Evolutionary conservation across 2,113 vertebrate species (phyloP), one percentile per base, ranked within the genome.

Genomic region (Ciconia boyciana): DNA sequence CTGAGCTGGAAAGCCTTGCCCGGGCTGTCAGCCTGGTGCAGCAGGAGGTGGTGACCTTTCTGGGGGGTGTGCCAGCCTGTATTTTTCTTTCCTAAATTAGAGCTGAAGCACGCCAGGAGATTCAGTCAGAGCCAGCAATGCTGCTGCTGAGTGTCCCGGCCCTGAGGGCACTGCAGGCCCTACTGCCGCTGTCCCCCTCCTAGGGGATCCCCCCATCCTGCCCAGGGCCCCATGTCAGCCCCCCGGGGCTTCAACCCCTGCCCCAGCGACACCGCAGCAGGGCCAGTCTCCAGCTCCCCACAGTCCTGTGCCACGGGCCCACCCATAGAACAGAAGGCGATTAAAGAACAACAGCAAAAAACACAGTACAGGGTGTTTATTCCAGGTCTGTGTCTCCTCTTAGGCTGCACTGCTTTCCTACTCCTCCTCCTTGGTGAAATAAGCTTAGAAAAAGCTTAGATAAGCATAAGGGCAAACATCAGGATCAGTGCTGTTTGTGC

Each of bases 1-100:
- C 69, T 24, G n/a, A 19, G 54, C 74, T 61, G 76, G 57, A 65
- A 72, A 57, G 39, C 46, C 28, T 68, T 5, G 1, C 22, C 48
- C 0, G 1, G 83, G 65, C 74, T 83, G 66, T 32, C 78, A 65
- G 69, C 84, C 74, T 58, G 48, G n/a, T 65, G n/a, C 46, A 3
- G 39, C 14, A 20, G 65, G 29, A 89, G 80, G 49, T 5, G 0
- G 80, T 95, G 83, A 79, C 94, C 91, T 91, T 83, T 46, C 83
- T n/a, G 11, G 25, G 41, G 57, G 34, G 11, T 64, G 57, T 88
- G 91, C 91, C 93, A 94, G 79, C 86, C 68, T 9, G 1, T 87
- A 10, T 81, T 94, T 83, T 65, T 60, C 68, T 92, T 94, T 89
- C 86, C 55, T 51, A 86, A 89, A 94, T 94, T 83, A 90, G 68